Evolutionary conservation across 2,888 invertebrate species (phyloP).

Genomic region (Serrognathus titanus): DNA sequence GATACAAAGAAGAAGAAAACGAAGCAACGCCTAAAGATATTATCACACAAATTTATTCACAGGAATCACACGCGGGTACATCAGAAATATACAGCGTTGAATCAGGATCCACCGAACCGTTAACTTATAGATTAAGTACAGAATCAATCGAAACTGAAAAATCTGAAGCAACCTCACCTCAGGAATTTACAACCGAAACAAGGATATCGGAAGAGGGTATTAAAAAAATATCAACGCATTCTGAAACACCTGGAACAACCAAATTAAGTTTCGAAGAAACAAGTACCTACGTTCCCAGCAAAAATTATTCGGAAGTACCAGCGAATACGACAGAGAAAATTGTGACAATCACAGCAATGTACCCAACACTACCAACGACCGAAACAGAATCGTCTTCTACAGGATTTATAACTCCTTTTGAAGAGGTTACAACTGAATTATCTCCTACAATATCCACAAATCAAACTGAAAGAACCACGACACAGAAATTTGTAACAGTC

Average conservation of each 20-base stretch:
- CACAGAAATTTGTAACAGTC: not conserved
- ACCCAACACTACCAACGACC: constrained; percentile 1
- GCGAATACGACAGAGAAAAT: no score
- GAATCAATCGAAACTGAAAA: not conserved
- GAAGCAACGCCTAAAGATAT: no score
- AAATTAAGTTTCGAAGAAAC: not conserved
- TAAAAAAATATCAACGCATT: not conserved
- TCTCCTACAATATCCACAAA: not conserved
- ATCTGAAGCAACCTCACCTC: not conserved
- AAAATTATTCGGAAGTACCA: not conserved
- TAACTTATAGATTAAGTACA: not conserved
- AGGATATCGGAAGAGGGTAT: not conserved
- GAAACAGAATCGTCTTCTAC: constrained; percentile 2
- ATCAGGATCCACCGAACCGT: no score
- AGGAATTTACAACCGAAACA: not conserved
- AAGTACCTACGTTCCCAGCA: not conserved
- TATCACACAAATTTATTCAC: no score
- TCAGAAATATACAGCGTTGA: no score
- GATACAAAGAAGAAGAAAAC: no score
- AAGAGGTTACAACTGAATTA: not conserved
- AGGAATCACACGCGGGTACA: no score
- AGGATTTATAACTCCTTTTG: constrained; percentile 4
- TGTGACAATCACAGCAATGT: no score
- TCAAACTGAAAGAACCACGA: not conserved
- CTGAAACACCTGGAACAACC: not conserved